Evolutionary conservation across 2,113 vertebrate species (phyloP).

Genomic region (Strix aluco): DNA sequence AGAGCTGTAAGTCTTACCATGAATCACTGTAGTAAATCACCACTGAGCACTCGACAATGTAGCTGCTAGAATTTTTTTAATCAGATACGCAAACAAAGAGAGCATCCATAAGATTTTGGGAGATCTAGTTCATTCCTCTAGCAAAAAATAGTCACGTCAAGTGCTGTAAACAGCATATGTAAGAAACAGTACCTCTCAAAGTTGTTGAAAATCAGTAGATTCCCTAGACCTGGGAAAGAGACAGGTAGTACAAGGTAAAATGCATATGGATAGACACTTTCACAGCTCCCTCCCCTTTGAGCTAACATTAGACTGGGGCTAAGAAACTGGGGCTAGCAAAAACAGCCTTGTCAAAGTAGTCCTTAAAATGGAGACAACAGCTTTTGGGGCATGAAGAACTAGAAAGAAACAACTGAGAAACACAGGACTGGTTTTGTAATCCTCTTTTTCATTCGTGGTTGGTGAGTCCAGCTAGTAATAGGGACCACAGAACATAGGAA

Average conservation of each 20-base stretch:
- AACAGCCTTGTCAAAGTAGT: neutral
- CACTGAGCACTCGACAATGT: neutral
- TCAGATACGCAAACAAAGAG: slow-evolving; percentile 6
- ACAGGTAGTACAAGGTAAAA: neutral
- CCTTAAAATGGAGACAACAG: neutral
- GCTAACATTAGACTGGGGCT: slow-evolving; percentile 6
- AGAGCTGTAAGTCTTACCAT: slow-evolving; percentile 10
- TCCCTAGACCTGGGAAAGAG: neutral
- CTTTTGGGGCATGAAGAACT: neutral
- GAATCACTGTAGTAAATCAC: slow-evolving; percentile 58
- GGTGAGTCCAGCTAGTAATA: neutral
- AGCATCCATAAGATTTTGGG: neutral
- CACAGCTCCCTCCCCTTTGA: neutral
- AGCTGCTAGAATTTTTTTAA: slow-evolving; percentile 28
- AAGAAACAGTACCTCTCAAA: neutral
- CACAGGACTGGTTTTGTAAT: neutral
- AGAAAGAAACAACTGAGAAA: neutral
- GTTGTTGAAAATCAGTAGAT: neutral
- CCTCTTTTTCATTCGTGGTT: neutral
- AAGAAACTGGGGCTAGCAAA: slow-evolving; percentile 16
- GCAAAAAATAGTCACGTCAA: slow-evolving; percentile 39
- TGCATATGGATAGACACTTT: neutral
- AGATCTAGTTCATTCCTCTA: slow-evolving; percentile 40
- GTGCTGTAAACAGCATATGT: slow-evolving; percentile 10
- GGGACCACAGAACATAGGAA: neutral